Evolutionary conservation across 30 jellyfish, hydroid and myxozoan species (phyloP), one percentile per base, ranked within the genome.

Genomic region (Nemopilema nomurai): DNA sequence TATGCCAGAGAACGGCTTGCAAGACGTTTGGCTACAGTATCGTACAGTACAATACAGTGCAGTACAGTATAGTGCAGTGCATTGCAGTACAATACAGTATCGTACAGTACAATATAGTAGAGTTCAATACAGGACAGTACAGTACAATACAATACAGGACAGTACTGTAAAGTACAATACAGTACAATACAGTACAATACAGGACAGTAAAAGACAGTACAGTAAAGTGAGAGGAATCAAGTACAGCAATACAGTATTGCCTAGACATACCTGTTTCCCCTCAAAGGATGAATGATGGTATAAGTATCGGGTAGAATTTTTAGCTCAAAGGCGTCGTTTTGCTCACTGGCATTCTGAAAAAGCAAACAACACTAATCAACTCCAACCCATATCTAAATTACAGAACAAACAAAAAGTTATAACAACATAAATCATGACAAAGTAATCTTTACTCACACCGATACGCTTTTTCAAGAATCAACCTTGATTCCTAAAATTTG

Each of bases 201-300:
- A 41, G 57, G 6, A 41, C 13, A 3, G 57, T 41, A 41, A 41
- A 13, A 41, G 6, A 41, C 13, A 3, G 57, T 41, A 41, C 6
- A 41, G 57, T 41, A 41, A 41, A 41, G 57, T n/a, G n/a, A n/a
- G n/a, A n/a, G n/a, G n/a, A n/a, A n/a, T n/a, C n/a, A n/a, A n/a
- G n/a, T n/a, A n/a, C n/a, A n/a, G n/a, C n/a, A n/a, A 41, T 41
- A 41, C 13, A 3, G 57, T 41, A 41, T 41, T 41, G 57, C 13
- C 9, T 41, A 13, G 57, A 67, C 79, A 31, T 24, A 87, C 90
- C 90, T 87, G 77, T 76, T 78, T 20, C 98, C 97, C 21, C 74
- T 73, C 82, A 92, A 75, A 9, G 98, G 92, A 77, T 92, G 98
- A 25, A 92, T 71, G 33, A 88, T 50, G 20, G 92, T 68, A 24